Evolutionary conservation across 2,888 invertebrate species (phyloP), one percentile per base, ranked within the genome.

Genomic region (Drosophila meridiana): DNA sequence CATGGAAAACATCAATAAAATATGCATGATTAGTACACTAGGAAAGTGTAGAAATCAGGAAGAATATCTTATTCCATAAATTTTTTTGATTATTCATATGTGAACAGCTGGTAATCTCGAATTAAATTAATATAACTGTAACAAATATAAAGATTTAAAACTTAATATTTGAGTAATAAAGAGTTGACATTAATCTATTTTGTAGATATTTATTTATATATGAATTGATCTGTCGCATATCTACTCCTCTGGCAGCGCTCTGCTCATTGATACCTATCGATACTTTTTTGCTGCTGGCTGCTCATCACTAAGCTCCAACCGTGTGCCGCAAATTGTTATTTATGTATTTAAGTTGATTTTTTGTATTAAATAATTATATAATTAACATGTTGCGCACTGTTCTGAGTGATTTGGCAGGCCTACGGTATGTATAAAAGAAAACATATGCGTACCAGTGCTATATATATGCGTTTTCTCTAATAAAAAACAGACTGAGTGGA

Each of bases 371-470:
- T 62, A 75, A 64, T 86, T 86, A 86, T 69, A 83, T 86, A 83
- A 86, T 55, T 73, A 80, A 70, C 34, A 91, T 91, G 91, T 68
- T 91, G 60, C 85, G 80, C 50, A 82, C 84, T 4, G 72, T 91
- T 45, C 80, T 91, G 52, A 47, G 70, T 43, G 87, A 91, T 67
- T 79, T 91, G 43, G 71, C 69, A 14, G 84, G 90, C 70, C 75
- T 91, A 30, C 80, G 89, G 91, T 91, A 42, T 50, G 80, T 76
- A 64, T 43, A 34, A 43, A 36, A 6, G 6, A 32, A 4, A 56
- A 42, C 8, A 20, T 32, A 36, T 56, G 14, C 13, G 14, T 32
- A 9, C 0, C 34, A 26, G 30, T 8, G 4, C 3, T 34, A 28
- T 0, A 5, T 9, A 20, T 9, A 47, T 53, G 11, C 2, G 50